Base-by-base conservation (phyloP, 1,140 invertebrate species). In the Nasonia giraulti region DNA sequence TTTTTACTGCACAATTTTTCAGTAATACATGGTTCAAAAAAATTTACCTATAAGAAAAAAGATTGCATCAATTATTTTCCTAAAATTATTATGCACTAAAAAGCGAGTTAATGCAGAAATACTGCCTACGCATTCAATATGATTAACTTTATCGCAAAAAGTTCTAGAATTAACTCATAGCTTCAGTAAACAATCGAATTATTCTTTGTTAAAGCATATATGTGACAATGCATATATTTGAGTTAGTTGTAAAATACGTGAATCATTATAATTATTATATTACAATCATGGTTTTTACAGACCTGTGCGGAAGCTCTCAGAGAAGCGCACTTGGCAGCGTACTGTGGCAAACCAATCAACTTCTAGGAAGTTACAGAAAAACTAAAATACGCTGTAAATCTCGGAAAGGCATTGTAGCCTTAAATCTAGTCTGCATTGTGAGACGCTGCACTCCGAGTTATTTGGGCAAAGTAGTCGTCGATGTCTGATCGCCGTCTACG, bases 341-440 rank as follows among this genome's bases (percentile, higher is more conserved):
- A 98, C 91, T 98, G 95, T 92, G 99, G 99, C 87, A 99, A 99
- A 94, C 95, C 99, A 33, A 99, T 99, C 92, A 99, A 99, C 93
- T 99, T 98, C 93, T 97, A 96, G 94, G 83, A 89, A 88, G 85
- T 85, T 87, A 83, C 44, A 12, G 1, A 76, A 3, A 79, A 47
- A 40, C 31, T 66, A 66, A 81, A 76, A 79, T 87, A 78, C 66
- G 80, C 71, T 82, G 79, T 73, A 76, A 80, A 86, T 83, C 89
- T 90, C 84, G 85, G 83, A 74, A 89, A 87, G 83, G 87, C 88
- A 87, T 88, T 88, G 87, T 90, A 90, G 88, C 85, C 85, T 87
- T 80, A 78, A 85, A 91, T 90, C 88, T 92, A 91, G 89, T 91
- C 83, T 87, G 87, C 73, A 87, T 88, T 87, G 76, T 87, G 76